These are phyloP conservation scores for Trinectes maculatus DNA, from an alignment of 2,113 vertebrate species.

Conservation along the genomic window DNA sequence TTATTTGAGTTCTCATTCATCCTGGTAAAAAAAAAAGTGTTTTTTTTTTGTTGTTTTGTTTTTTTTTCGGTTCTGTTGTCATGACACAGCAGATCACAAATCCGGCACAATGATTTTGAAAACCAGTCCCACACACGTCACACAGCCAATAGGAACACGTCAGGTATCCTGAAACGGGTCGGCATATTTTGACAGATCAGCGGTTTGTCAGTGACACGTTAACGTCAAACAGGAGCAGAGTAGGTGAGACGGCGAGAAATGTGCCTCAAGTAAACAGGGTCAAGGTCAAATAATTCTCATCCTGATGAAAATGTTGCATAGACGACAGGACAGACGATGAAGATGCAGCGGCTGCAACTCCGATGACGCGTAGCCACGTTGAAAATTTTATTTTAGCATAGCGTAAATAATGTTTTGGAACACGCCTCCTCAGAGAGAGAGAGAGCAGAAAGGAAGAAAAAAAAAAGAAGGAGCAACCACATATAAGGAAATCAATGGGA, in stretches of 20 bases:
- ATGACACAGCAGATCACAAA: constrained; percentile 8
- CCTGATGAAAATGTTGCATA: constrained; percentile 2
- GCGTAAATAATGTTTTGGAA: constrained; percentile 73
- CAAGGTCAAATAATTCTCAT: constrained; percentile 12
- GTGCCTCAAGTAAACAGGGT: neutral
- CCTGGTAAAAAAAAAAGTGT: too few relatives aligned
- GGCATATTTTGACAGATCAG: constrained; percentile 37
- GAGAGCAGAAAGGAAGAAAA: constrained; percentile 29
- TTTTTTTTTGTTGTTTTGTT: too few relatives aligned
- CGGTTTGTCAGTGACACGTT: constrained; percentile 16
- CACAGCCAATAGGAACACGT: neutral
- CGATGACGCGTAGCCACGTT: constrained; percentile 34
- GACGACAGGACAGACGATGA: neutral
- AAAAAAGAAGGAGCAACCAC: constrained; percentile 64
- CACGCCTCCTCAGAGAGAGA: constrained; percentile 36
- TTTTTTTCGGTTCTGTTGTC: too few relatives aligned
- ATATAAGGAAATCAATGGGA: constrained; percentile 79
- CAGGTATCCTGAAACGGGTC: constrained; percentile 25
- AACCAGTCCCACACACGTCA: constrained; percentile 41
- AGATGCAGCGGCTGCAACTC: constrained; percentile 4
- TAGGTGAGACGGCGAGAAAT: constrained; percentile 15
- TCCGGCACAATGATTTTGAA: constrained; percentile 3
- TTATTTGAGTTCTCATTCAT: too few relatives aligned
- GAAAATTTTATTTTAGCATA: constrained; percentile 67
- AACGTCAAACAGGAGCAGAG: constrained; percentile 37